These are phyloP conservation scores for Scaptomyza montana DNA, from an alignment of 1,140 invertebrate genomes.

Conservation along the genomic window DNA sequence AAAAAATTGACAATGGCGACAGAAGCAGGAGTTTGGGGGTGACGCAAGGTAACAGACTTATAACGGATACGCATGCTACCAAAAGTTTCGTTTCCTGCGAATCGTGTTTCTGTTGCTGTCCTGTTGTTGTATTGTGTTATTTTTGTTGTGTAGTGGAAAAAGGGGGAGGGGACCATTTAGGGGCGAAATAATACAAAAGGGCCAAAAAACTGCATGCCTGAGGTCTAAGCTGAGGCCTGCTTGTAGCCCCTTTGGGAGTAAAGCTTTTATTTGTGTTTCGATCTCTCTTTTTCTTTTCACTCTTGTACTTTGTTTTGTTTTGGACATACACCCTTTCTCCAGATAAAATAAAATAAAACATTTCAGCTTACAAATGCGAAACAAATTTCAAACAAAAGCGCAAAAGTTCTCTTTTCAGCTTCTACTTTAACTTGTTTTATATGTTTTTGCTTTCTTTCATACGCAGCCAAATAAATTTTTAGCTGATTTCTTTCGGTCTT, in stretches of 20 bases:
- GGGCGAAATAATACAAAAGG: constrained; percentile 34
- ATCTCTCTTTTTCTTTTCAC: constrained; percentile 37
- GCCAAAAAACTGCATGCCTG: constrained; percentile 31
- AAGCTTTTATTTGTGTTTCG: constrained; percentile 71
- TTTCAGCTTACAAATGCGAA: constrained; percentile 82
- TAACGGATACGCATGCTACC: constrained; percentile 34
- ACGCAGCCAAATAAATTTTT: constrained; percentile 72
- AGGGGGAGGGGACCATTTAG: constrained; percentile 5
- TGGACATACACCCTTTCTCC: constrained; percentile 29
- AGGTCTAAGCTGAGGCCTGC: constrained; percentile 45
- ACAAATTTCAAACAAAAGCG: constrained; percentile 82
- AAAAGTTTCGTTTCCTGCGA: constrained; percentile 40
- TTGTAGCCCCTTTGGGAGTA: constrained; percentile 35
- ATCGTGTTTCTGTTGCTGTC: constrained; percentile 18
- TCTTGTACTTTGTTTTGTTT: constrained; percentile 43
- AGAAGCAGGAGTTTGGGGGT: neutral
- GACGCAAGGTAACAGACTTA: constrained; percentile 9
- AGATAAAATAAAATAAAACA: constrained; percentile 53
- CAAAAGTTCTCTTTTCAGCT: constrained; percentile 59
- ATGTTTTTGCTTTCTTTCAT: constrained; percentile 19
- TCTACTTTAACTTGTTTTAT: constrained; percentile 14
- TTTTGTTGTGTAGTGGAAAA: neutral
- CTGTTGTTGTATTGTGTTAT: neutral
- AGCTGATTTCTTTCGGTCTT: constrained; percentile 68
- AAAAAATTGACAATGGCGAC: constrained; percentile 57